Base-by-base conservation (phyloP, 2,888 invertebrate genomes). In the Gnatocerus cornutus region DNA sequence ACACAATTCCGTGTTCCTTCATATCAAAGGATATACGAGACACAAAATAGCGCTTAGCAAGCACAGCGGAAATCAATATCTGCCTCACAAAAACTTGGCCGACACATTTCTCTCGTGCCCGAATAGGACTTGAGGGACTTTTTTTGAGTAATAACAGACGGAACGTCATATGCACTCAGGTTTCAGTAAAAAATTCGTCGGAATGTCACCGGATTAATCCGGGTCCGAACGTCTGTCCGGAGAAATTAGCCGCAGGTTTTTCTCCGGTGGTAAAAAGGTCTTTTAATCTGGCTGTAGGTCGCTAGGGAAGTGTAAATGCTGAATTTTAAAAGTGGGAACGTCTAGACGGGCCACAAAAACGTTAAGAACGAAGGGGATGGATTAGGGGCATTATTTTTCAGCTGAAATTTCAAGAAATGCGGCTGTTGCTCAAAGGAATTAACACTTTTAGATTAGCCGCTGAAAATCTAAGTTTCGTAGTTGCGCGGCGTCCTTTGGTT, bases 1-100 rank as follows among this genome's bases (percentile, higher is more conserved):
- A 21, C 21, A 4, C 14, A 56, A 48, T 12, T 65, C 59, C 59
- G 10, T 56, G n/a, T 41, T 59, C 67, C 52, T 21, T 59, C 65
- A 71, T 71, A 68, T 59, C 45, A 68, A 71, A 71, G 61, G 59
- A 68, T 50, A 58, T 56, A 50, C 65, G 68, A 21, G 50, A 71
- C 67, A 72, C 67, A 72, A 72, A 72, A 72, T 72, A 72, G 48
- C 63, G 67, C 69, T 71, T 50, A 59, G 63, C 62, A 64, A 59
- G 69, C 69, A 62, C 27, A 30, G 43, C 13, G 30, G 64, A 58
- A 72, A 68, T 70, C 72, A 62, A 72, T 70, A 70, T 52, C 59
- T 29, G 61, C 29, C 52, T 55, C 61, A 58, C 69, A 71, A 61
- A 61, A 61, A 50, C 61, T 21, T 21, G 4, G 21, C 21, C 21